Base-by-base conservation (phyloP, 2,113 vertebrate genomes). In the Pelvicachromis taeniatus region DNA sequence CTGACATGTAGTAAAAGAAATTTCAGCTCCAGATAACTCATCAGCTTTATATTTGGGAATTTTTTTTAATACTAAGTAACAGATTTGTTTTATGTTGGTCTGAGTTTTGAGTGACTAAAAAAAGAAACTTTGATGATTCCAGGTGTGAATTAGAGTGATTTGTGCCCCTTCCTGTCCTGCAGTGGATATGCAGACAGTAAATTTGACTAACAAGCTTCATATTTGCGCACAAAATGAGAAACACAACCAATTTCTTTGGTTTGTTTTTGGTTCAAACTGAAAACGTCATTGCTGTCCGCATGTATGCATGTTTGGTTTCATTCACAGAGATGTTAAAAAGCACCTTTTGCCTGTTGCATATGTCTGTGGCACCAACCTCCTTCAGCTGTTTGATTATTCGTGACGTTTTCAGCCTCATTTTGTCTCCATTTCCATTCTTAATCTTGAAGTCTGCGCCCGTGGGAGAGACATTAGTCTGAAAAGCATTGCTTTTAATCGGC, bases 171-270 rank as follows among this genome's bases (percentile, higher is more conserved):
- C 17, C 33, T 83, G 55, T 82, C 85, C 85, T 90, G 73, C 68
- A 59, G 95, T 95, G 94, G 94, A 95, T 95, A 94, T 95, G 93
- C 91, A 95, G 78, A 87, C 59, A 33, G 82, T 90, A 88, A 94
- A 89, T 87, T n/a, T 80, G 73, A 82, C 85, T 86, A 89, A 89
- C 45, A 48, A 2, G 13, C 70, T 12, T 14, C 19, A 40, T 4
- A 6, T 81, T 65, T 83, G 54, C 75, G 59, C 68, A 26, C 31
- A 70, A 63, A 86, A 82, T 88, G 29, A 89, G 45, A 84, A 88
- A 85, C 68, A 56, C 81, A 59, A 38, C 56, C 81, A 33, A 35
- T 65, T 31, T 53, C 13, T 81, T 52, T 19, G 16, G 78, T 89
- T 89, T 61, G 63, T 86, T 58, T 65, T 89, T 91, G 55, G 42